Evolutionary conservation across 2,797 vertebrate genomes (phyloP).

Genomic region (Urocyon cinereoargenteus): DNA sequence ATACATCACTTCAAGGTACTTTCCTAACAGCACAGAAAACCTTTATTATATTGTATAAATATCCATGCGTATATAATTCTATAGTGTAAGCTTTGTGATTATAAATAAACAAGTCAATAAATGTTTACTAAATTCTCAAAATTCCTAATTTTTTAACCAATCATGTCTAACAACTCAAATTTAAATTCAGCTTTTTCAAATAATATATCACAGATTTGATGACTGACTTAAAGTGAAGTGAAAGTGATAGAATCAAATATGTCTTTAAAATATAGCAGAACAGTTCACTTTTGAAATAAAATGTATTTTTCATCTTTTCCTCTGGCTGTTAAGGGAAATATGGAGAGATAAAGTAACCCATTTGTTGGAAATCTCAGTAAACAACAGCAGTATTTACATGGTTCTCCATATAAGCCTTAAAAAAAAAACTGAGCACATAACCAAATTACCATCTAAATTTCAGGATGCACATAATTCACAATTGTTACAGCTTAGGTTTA

Average conservation of each 20-base stretch:
- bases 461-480: conserved; percentile 46
- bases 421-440: conserved; percentile 49
- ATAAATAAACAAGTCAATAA: not conserved
- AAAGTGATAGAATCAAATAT: not conserved
- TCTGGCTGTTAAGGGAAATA: conserved; percentile 50
- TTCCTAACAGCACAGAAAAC: not conserved
- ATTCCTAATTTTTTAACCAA: not conserved
- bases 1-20: not conserved
- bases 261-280: not conserved
- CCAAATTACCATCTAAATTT: conserved; percentile 65
- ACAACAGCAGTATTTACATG: conserved; percentile 51
- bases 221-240: conserved; percentile 19
- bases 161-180: not conserved
- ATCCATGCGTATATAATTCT: not conserved
- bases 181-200: conserved; percentile 34
- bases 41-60: not conserved
- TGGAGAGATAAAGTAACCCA: conserved; percentile 37
- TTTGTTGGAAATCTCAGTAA: conserved; percentile 54
- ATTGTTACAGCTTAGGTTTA: conserved; percentile 33
- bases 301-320: not conserved
- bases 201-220: conserved; percentile 26
- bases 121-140: not conserved
- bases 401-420: conserved; percentile 33
- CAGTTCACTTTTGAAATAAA: conserved; percentile 54
- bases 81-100: not conserved